A percentile compares a stretch with the other conserved stretches of the same genome.
Evolutionary conservation across 2,797 vertebrate species (phyloP).

Genomic region (Chiloscyllium punctatum): DNA sequence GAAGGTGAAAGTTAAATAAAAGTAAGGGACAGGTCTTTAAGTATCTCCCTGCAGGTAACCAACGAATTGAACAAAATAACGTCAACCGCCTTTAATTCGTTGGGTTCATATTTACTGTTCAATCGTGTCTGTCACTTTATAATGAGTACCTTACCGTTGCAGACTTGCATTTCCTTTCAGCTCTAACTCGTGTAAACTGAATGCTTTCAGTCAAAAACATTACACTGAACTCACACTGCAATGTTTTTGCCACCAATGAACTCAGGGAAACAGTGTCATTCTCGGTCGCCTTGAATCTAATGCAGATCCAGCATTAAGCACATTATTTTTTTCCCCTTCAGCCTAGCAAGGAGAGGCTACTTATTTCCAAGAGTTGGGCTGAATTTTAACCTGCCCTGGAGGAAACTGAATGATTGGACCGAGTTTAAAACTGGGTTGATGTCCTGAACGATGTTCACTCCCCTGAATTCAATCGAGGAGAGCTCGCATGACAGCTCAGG

Average conservation of each 20-base stretch:
- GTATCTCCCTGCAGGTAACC: not conserved
- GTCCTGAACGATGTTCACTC: not conserved
- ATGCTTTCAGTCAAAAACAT: not conserved
- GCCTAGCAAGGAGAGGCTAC: not conserved
- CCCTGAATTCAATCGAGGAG: not conserved
- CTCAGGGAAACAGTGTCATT: not conserved
- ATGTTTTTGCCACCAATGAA: not conserved
- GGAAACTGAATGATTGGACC: not conserved
- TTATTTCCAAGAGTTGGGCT: not conserved
- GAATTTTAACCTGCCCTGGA: not conserved
- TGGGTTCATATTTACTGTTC: not conserved
- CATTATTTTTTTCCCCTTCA: not conserved
- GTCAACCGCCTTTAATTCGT: too few relatives aligned
- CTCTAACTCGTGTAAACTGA: not conserved
- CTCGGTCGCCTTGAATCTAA: not conserved
- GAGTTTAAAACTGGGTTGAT: not conserved
- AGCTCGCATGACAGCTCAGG: too few relatives aligned
- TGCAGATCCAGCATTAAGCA: not conserved
- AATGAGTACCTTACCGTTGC: not conserved
- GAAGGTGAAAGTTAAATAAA: too few relatives aligned
- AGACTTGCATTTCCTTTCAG: not conserved
- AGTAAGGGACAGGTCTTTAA: too few relatives aligned
- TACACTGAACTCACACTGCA: not conserved
- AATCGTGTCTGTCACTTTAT: not conserved
- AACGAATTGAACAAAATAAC: not conserved